Evolutionary conservation across 1,140 invertebrate genomes (phyloP).

Genomic region (Maniola jurtina): DNA sequence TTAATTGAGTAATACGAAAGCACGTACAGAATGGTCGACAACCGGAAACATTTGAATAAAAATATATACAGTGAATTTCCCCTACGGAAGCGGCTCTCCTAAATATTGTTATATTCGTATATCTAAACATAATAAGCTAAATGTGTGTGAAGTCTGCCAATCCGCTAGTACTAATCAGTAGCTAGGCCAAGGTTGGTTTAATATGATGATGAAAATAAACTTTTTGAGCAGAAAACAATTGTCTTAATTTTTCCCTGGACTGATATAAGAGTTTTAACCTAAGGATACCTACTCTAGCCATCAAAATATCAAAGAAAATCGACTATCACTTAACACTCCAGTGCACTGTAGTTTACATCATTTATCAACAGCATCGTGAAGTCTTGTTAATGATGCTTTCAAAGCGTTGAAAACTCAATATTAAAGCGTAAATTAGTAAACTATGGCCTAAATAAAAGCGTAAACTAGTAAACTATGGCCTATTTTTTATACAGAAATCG

Average conservation of each 20-base stretch:
- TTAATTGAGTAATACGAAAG: conserved; percentile 15
- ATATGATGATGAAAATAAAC: no score
- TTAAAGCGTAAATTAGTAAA: not conserved
- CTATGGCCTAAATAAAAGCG: no score
- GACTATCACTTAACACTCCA: not conserved
- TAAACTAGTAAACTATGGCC: not conserved
- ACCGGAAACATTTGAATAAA: conserved; percentile 69
- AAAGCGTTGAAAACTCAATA: not conserved
- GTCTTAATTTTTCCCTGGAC: not conserved
- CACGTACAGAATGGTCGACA: conserved; percentile 14
- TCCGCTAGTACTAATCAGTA: no score
- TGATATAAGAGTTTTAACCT: not conserved
- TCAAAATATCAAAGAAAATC: not conserved
- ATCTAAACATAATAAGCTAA: no score
- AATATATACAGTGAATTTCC: conserved; percentile 64
- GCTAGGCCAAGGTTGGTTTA: no score
- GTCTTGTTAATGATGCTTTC: conserved; percentile 2
- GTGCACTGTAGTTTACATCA: not conserved
- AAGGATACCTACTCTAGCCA: not conserved
- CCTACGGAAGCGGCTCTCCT: conserved; percentile 57
- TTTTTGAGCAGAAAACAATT: no score
- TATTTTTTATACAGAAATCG: not conserved
- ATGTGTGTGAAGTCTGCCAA: no score
- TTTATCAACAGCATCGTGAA: conserved; percentile 3
- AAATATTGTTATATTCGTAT: no score